These are phyloP conservation scores for Pseudochromis fuscus DNA, from an alignment of 2,797 vertebrate genomes.

Conservation along the genomic window DNA sequence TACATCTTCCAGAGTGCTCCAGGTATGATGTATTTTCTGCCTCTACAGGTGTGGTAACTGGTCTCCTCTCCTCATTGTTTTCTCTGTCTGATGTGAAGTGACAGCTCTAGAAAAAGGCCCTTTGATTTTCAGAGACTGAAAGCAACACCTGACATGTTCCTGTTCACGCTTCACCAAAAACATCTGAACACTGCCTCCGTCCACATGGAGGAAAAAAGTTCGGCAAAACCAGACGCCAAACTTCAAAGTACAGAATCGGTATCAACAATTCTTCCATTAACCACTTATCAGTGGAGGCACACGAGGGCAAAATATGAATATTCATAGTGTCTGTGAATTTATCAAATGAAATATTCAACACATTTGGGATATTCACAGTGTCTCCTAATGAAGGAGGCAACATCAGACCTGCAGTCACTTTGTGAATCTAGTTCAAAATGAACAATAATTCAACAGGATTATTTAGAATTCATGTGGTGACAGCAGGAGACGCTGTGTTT, in stretches of 20 bases:
- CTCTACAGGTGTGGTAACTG: neutral
- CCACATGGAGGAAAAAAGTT: neutral
- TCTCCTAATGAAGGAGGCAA: conserved; percentile 55
- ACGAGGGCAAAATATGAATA: conserved; percentile 58
- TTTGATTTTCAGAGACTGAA: conserved; percentile 6
- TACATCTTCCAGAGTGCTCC: no score
- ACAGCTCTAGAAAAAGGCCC: neutral
- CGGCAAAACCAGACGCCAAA: neutral
- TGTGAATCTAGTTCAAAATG: conserved; percentile 63
- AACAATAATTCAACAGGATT: conserved; percentile 64
- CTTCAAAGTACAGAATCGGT: no score
- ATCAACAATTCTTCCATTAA: conserved; percentile 15
- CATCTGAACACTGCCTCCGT: neutral
- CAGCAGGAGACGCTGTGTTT: conserved; percentile 29
- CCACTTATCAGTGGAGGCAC: conserved; percentile 31
- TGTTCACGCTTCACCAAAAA: neutral
- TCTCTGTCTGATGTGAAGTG: neutral
- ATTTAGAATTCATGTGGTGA: conserved; percentile 53
- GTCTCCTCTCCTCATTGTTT: neutral
- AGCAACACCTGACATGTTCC: neutral
- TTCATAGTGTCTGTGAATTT: conserved; percentile 52
- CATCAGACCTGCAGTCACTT: conserved; percentile 57
- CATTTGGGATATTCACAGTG: conserved; percentile 49
- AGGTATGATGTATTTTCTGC: neutral
- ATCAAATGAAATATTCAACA: conserved; percentile 69